Percentiles rank a stretch among this genome's conserved stretches.
These are phyloP conservation scores for Hemicentrotus pulcherrimus DNA, from an alignment of 35 echinoderm and acorn worm genomes.

Conservation along the genomic window DNA sequence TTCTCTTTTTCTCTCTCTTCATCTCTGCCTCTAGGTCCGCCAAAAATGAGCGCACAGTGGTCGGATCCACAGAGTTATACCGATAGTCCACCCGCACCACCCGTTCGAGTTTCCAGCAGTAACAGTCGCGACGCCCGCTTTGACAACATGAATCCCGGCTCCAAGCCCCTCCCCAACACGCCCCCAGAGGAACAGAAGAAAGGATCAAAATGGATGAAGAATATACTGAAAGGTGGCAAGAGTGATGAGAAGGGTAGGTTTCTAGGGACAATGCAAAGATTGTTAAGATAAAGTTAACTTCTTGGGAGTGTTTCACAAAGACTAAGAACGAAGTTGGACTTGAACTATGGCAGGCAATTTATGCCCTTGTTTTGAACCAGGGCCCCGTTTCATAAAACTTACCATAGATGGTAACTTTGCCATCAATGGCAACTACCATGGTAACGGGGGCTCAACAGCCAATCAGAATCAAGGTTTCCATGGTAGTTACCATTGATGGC, in stretches of 20 bases:
- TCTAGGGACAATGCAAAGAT: too few relatives aligned
- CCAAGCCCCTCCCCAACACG: constrained; percentile 78
- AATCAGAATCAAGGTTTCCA: too few relatives aligned
- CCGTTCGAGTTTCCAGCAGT: constrained; percentile 72
- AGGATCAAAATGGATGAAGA: constrained; percentile 62
- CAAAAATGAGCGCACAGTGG: constrained; percentile 32
- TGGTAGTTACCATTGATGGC: too few relatives aligned
- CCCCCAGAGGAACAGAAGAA: constrained; percentile 77
- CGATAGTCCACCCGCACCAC: constrained; percentile 77
- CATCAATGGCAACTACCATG: too few relatives aligned
- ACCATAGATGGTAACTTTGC: too few relatives aligned
- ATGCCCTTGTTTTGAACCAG: too few relatives aligned
- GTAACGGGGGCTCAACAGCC: too few relatives aligned
- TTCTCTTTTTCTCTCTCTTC: background rate
- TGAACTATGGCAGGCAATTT: too few relatives aligned
- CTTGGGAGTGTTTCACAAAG: too few relatives aligned
- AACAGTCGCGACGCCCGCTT: constrained; percentile 25
- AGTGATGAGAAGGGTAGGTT: constrained; percentile 81
- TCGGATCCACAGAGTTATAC: constrained; percentile 48
- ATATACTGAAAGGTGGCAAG: constrained; percentile 64
- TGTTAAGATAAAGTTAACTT: too few relatives aligned
- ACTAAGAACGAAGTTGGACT: too few relatives aligned
- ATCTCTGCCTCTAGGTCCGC: background rate
- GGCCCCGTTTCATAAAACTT: too few relatives aligned
- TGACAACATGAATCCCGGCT: constrained; percentile 54